phyloP scores from a whole-genome alignment of 2,113 vertebrate species.

The Engystomops pustulosus region DNA sequence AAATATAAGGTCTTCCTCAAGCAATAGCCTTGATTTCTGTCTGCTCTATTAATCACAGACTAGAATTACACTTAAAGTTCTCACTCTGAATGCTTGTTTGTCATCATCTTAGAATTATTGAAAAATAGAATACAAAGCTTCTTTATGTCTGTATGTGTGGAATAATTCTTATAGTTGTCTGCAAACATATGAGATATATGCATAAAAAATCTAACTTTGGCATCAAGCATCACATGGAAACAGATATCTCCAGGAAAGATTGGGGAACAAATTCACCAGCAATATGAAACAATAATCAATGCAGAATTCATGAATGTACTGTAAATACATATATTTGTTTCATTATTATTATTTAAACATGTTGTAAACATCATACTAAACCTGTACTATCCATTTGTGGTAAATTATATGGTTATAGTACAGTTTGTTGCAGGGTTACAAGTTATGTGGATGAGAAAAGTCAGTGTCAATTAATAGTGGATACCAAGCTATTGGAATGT shows the following conservation, averaged over 20 bases:
- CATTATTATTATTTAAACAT: background rate
- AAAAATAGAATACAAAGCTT: background rate
- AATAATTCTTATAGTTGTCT: too few species aligned
- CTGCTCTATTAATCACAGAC: conserved; percentile 42
- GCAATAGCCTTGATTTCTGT: conserved; percentile 18
- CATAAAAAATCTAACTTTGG: background rate
- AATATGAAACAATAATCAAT: background rate
- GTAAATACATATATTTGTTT: background rate
- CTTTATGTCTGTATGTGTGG: conserved; percentile 7
- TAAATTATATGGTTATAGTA: background rate
- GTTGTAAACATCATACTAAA: background rate
- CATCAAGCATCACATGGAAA: background rate
- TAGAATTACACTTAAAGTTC: conserved; percentile 21
- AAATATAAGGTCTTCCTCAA: conserved; percentile 6
- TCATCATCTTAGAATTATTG: conserved; percentile 30
- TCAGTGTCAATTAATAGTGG: conserved; percentile 9
- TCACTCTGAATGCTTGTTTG: conserved; percentile 2
- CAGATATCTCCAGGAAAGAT: background rate
- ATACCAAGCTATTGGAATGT: conserved; percentile 1
- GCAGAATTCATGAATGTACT: background rate
- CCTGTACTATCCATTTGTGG: background rate
- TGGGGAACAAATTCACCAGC: background rate
- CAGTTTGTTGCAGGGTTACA: background rate
- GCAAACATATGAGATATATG: too few species aligned
- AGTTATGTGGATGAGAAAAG: background rate